Evolutionary conservation across 2,113 vertebrate genomes (phyloP), one percentile per base, ranked within the genome.

Genomic region (Pholis gunnellus): DNA sequence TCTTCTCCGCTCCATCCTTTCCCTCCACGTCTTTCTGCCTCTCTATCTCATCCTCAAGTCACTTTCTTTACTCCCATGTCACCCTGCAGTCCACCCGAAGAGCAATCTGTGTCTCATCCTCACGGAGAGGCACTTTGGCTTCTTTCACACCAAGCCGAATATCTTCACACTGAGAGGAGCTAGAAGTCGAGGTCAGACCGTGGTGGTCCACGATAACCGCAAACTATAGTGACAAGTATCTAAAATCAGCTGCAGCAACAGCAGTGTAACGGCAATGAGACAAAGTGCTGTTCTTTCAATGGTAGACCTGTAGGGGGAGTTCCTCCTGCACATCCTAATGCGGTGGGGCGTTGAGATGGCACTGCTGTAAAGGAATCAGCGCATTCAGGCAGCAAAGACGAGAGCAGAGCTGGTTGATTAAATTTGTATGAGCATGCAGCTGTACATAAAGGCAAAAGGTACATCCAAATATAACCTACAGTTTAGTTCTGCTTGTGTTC

Each of bases 391-490:
- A 85, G 84, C 68, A 82, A 46, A 79, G 83, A 61, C n/a, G 42
- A 69, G 74, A 80, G 83, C 25, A 73, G 77, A 86, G 72, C 54
- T 3, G 29, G 36, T 14, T 90, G 79, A 87, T 91, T 94, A 90
- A 85, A 90, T 81, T 81, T 93, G 85, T 44, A 92, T 92, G 86
- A 6, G 36, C 88, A 78, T 5, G 59, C 81, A 81, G 82, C 80
- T 89, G 89, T 79, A 91, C 65, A 68, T 75, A 52, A 65, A 89
- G 48, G 81, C 2, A 64, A 79, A 11, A 87, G 81, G 74, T 77
- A 87, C 69, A 85, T 86, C 81, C 78, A 86, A 88, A 89, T 84
- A 89, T 69, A 91, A 84, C 72, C 82, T 69, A 63, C 54, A 44
- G 77, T 71, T 66, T 31, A 25, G 34, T 56, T 66, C 50, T 36